A percentile compares a stretch with the other conserved stretches of the same genome.
Conservation (phyloP, 1,140 invertebrate genomes). For the Olivierus martensii region DNA sequence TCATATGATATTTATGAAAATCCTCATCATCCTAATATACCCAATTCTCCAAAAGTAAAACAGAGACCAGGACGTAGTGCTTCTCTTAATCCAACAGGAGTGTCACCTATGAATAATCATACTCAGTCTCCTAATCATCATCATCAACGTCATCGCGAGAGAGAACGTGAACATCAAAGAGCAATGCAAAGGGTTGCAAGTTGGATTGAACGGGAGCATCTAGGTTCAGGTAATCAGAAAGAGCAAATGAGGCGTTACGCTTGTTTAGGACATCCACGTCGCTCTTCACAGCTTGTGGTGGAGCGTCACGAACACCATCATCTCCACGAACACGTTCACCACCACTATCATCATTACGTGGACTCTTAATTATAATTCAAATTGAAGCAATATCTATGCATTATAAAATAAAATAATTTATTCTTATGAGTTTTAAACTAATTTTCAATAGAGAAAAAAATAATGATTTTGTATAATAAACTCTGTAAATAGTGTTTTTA, state of each 20-base stretch:
- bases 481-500: too few relatives aligned
- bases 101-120: constrained; percentile 20
- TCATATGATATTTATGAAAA: constrained; percentile 26
- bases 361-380: constrained; percentile 10
- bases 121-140: constrained; percentile 32
- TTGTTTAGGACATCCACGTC: constrained; percentile 4
- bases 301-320: constrained; percentile 46
- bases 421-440: too few relatives aligned
- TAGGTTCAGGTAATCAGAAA: constrained; percentile 21
- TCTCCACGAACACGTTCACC: constrained; percentile 66
- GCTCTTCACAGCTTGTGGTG: constrained; percentile 21
- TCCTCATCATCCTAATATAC: constrained; percentile 7
- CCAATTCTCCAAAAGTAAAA: constrained; percentile 24
- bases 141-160: constrained; percentile 43
- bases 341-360: constrained; percentile 64
- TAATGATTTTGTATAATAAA: too few relatives aligned
- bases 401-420: too few relatives aligned
- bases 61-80: constrained; percentile 14
- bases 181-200: constrained; percentile 48
- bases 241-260: constrained; percentile 2
- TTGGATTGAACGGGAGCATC: constrained; percentile 33
- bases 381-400: too few relatives aligned
- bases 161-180: constrained; percentile 50
- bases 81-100: constrained; percentile 13
- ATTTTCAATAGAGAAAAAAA: too few relatives aligned